A percentile compares a stretch with the other conserved stretches of the same genome.
Conservation (phyloP, 2,797 vertebrate genomes). For the Muscicapa comitata region DNA sequence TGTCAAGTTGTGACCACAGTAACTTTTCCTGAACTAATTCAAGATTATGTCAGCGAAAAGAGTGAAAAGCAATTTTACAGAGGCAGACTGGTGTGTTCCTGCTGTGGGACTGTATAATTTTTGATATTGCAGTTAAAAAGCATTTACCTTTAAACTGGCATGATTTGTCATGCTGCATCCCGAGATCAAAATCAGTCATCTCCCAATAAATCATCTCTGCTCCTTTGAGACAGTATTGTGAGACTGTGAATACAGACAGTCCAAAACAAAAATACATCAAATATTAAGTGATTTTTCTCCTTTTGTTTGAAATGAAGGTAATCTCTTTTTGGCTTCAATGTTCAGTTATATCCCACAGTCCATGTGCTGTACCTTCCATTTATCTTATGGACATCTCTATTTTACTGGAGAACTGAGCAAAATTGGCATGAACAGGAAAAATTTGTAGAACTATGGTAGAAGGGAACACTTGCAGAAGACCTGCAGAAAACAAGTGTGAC, state of each 20-base stretch:
- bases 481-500: not conserved
- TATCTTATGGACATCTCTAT: not conserved
- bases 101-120: not conserved
- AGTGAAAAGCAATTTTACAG: not conserved
- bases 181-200: not conserved
- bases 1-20: not conserved
- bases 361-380: not conserved
- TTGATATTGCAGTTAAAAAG: not conserved
- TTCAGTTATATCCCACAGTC: not conserved
- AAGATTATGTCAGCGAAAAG: not conserved
- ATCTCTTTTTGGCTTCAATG: not conserved
- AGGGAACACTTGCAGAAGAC: accelerated
- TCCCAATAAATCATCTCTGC: not conserved
- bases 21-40: not conserved
- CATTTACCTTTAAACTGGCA: not conserved
- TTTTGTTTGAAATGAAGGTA: not conserved
- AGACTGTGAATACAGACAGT: not conserved
- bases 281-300: not conserved
- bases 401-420: not conserved
- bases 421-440: not conserved
- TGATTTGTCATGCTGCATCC: not conserved
- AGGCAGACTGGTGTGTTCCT: not conserved
- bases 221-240: not conserved
- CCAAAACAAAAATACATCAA: not conserved
- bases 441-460: not conserved